Conservation (phyloP, 1,140 invertebrate species). For the Batillaria attramentaria region DNA sequence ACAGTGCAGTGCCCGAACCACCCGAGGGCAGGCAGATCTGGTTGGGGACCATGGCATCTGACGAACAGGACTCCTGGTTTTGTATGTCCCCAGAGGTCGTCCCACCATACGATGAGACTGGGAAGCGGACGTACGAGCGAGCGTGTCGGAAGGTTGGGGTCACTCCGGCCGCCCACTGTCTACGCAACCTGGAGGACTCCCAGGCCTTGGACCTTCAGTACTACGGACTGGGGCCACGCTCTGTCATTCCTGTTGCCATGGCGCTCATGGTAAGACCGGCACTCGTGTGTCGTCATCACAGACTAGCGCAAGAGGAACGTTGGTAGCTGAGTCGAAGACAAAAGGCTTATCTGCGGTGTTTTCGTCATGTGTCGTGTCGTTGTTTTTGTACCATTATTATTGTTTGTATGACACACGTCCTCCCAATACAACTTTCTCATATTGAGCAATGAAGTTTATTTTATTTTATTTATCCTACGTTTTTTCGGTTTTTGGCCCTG, state of each 20-base stretch:
- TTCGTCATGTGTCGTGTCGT: too few species aligned
- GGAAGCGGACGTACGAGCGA: constrained; percentile 58
- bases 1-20: too few species aligned
- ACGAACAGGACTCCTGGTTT: too few species aligned
- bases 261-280: constrained; percentile 58
- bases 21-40: too few species aligned
- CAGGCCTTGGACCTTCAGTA: constrained; percentile 54
- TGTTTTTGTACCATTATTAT: background rate
- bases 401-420: too few species aligned
- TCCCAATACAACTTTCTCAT: too few species aligned
- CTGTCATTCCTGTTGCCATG: constrained; percentile 62
- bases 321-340: background rate
- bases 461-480: too few species aligned
- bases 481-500: too few species aligned
- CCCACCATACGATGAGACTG: constrained; percentile 58
- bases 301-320: background rate
- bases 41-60: too few species aligned
- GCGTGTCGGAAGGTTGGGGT: constrained; percentile 63
- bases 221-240: constrained; percentile 59
- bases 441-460: too few species aligned
- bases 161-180: constrained; percentile 50
- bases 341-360: too few species aligned
- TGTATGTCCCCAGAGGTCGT: constrained; percentile 43
- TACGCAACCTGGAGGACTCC: constrained; percentile 49
- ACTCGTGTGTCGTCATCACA: background rate